These are phyloP conservation scores for Thoracochromis brauschi DNA, from an alignment of 2,113 vertebrate species.

Conservation along the genomic window DNA sequence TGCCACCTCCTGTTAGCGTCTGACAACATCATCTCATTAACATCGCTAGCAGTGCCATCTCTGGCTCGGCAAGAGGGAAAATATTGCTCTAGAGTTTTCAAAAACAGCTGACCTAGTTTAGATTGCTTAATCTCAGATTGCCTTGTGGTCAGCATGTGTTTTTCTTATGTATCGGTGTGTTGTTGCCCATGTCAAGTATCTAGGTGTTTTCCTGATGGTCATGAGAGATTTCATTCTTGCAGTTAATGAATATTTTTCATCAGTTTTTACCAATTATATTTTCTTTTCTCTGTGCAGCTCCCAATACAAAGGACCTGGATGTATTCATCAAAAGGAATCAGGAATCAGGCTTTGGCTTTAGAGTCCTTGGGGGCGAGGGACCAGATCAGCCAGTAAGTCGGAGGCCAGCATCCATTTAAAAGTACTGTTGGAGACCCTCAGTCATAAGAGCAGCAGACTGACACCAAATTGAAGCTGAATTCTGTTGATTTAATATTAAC, in stretches of 20 bases:
- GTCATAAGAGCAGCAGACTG: neutral
- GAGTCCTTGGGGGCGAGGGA: slow-evolving; percentile 93
- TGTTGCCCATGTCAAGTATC: neutral
- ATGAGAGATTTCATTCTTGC: neutral
- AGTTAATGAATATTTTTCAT: neutral
- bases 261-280: neutral
- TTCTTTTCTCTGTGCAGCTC: slow-evolving; percentile 68
- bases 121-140: fast-evolving
- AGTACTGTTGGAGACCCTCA: neutral
- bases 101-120: neutral
- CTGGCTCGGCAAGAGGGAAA: neutral
- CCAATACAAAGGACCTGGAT: slow-evolving; percentile 91
- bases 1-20: neutral
- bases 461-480: neutral
- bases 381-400: slow-evolving; percentile 86
- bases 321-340: slow-evolving; percentile 92
- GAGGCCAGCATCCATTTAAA: neutral
- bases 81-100: neutral
- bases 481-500: neutral
- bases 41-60: fast-evolving
- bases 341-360: slow-evolving; percentile 95
- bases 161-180: neutral
- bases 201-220: neutral
- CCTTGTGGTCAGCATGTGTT: neutral
- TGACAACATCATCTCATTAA: neutral